Evolutionary conservation across 2,888 invertebrate genomes (phyloP), one percentile per base, ranked within the genome.

Genomic region (Lathronympha strigana): DNA sequence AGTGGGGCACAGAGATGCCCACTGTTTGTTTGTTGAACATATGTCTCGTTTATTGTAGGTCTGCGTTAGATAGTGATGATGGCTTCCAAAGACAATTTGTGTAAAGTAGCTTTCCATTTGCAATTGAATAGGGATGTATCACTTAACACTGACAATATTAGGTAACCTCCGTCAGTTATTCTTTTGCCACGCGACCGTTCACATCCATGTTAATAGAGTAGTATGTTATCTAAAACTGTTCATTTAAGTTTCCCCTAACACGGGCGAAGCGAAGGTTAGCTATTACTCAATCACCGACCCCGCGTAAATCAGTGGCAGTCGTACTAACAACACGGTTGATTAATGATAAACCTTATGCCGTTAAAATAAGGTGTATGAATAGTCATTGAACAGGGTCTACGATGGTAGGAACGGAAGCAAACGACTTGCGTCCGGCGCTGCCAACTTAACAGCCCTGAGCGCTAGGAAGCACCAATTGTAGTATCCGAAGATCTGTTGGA

Each of bases 371-470:
- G 13, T 4, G 11, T 21, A 43, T 1, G 13, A 11, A 4, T 21
- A 13, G 21, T 19, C 17, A 21, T 9, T 19, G 9, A 13, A n/a
- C 1, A 33, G 33, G 9, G 38, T n/a, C 36, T 40, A 40, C 40
- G 40, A 40, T 63, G 45, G 60, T 51, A 73, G 71, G 68, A 74
- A 57, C 76, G 77, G 77, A 77, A 77, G 70, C 66, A 38, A 47
- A 45, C 60, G 58, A 58, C 49, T 49, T 23, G 50, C 58, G 50
- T 66, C 66, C 66, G 66, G 54, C 61, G 50, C 5, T 11, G 38
- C 58, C 51, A 64, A 64, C 64, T 64, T 61, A 66, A 54, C 47
- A n/a, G 55, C 51, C 51, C 36, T 25, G 58, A 47, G 36, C 21
- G 51, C 58, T 60, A 64, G 64, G 64, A 60, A 64, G 53, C 19